phyloP scores from a whole-genome alignment of 2,113 vertebrate species.

The Tragelaphus imberbis region DNA sequence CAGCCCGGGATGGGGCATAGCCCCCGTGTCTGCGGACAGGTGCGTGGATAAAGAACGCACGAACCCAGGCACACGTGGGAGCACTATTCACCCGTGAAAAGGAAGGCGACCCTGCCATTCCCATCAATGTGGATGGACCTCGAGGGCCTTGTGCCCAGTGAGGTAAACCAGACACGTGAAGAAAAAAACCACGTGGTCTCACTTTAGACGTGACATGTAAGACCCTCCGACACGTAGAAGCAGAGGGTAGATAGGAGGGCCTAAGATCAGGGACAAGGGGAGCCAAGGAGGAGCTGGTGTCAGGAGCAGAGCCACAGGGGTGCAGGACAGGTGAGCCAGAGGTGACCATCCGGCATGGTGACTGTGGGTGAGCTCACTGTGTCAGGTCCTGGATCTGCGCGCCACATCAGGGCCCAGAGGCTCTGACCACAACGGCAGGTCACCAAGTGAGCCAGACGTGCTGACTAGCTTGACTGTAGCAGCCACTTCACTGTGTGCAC shows the following conservation, averaged over 20 bases:
- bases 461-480: neutral
- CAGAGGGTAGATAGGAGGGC: fast-evolving
- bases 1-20: neutral
- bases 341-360: fast-evolving
- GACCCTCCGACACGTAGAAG: fast-evolving
- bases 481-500: too few relatives aligned
- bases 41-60: fast-evolving
- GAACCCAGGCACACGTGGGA: fast-evolving
- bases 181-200: neutral
- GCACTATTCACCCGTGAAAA: neutral
- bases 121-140: neutral
- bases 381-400: too few relatives aligned
- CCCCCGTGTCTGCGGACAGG: fast-evolving
- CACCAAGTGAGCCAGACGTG: fast-evolving
- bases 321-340: fast-evolving
- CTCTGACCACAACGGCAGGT: neutral
- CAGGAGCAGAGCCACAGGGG: neutral
- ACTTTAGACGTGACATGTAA: fast-evolving
- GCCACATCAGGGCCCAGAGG: fast-evolving
- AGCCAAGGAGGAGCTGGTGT: neutral
- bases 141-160: neutral
- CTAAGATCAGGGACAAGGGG: neutral
- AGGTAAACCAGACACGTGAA: neutral
- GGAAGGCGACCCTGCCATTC: neutral
- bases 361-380: neutral